Evolutionary conservation across 2,113 vertebrate genomes (phyloP).

Genomic region (Ailurus styani): DNA sequence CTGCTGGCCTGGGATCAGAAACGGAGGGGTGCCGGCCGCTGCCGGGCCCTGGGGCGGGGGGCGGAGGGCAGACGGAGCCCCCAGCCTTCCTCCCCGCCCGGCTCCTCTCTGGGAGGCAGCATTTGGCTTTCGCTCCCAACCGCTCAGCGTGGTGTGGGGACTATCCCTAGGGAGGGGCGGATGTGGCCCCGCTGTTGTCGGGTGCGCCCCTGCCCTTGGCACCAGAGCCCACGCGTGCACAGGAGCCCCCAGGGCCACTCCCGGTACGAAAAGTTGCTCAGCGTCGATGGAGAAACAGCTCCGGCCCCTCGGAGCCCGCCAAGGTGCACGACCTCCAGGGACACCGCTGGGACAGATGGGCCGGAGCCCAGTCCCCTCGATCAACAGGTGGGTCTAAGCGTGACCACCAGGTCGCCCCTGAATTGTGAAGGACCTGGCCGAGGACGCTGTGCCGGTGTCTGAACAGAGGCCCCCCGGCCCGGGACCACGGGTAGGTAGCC

Average conservation of each 20-base stretch:
- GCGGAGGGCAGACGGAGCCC: accelerated
- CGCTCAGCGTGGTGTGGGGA: accelerated
- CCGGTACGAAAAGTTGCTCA: accelerated
- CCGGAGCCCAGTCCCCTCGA: accelerated
- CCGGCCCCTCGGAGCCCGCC: accelerated
- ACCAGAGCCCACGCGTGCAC: accelerated
- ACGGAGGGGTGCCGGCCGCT: accelerated
- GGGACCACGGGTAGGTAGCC: too few relatives aligned
- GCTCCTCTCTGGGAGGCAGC: accelerated
- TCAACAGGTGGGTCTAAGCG: accelerated
- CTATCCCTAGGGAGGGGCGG: too few relatives aligned
- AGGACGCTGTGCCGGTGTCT: accelerated
- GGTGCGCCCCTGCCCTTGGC: background rate
- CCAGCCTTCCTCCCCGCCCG: accelerated
- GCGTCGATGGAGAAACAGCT: accelerated
- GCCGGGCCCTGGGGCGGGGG: accelerated
- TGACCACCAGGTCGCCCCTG: background rate
- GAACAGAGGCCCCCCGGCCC: background rate
- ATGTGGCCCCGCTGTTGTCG: accelerated
- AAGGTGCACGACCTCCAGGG: accelerated
- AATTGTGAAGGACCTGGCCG: background rate
- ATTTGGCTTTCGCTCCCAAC: accelerated
- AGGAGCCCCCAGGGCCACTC: accelerated
- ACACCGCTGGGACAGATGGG: accelerated
- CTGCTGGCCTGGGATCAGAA: background rate